phyloP scores from a whole-genome alignment of 2,888 invertebrate species.

The Plebejus argus region DNA sequence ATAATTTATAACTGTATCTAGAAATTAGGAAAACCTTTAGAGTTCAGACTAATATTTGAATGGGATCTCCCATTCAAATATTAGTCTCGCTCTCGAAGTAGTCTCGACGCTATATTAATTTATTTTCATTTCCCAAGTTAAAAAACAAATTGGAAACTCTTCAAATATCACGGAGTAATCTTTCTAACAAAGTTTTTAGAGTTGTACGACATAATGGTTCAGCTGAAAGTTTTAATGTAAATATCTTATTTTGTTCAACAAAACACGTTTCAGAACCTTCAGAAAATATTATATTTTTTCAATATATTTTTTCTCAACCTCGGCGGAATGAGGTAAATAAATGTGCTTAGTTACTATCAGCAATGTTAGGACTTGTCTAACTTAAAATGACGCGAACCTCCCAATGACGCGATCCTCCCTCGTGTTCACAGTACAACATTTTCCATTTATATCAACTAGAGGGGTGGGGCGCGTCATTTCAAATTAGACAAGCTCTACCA shows the following conservation, averaged over 20 bases:
- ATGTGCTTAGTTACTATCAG: too few species aligned
- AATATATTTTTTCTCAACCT: too few species aligned
- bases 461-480: too few species aligned
- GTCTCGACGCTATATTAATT: background rate
- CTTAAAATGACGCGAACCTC: too few species aligned
- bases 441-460: too few species aligned
- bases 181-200: conserved; percentile 9
- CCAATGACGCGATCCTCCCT: too few species aligned
- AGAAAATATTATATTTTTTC: background rate
- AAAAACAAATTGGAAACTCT: background rate
- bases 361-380: too few species aligned
- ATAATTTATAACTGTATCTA: too few species aligned
- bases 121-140: background rate
- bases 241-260: background rate
- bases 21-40: too few species aligned
- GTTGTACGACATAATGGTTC: background rate
- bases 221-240: conserved; percentile 7
- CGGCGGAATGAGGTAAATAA: too few species aligned
- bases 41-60: background rate
- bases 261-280: background rate
- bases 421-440: too few species aligned
- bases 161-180: conserved; percentile 11
- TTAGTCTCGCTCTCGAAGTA: background rate
- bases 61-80: background rate
- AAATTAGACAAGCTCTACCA: too few species aligned